Evolutionary conservation across 2,888 invertebrate genomes (phyloP).

Genomic region (Sipha maydis): DNA sequence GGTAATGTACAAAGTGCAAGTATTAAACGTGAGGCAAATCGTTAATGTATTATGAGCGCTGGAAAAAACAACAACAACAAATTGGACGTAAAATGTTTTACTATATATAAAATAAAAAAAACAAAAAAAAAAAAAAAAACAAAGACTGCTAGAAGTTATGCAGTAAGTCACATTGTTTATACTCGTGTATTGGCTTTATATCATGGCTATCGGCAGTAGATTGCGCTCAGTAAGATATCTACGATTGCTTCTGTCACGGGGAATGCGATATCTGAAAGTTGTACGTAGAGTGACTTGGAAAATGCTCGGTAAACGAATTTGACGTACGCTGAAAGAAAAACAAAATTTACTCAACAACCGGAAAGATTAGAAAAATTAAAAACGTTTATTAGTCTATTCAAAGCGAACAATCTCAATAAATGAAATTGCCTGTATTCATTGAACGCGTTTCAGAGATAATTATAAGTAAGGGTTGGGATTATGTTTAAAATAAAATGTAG

Average conservation of each 20-base stretch:
- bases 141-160: not conserved
- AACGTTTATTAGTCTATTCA: too few species aligned
- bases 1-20: too few species aligned
- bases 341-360: conserved; percentile 52
- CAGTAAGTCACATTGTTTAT: not conserved
- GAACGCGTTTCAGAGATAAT: too few species aligned
- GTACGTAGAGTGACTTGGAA: conserved; percentile 49
- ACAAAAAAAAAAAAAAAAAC: conserved; percentile 17
- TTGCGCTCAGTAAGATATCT: not conserved
- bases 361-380: conserved; percentile 11
- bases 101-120: conserved; percentile 18
- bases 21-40: conserved; percentile 1
- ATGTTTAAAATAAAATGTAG: too few species aligned
- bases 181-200: not conserved
- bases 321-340: conserved; percentile 58
- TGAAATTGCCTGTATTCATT: too few species aligned
- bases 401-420: too few species aligned
- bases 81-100: conserved; percentile 24
- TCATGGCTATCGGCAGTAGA: conserved; percentile 4
- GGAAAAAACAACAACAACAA: conserved; percentile 24
- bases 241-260: conserved; percentile 38
- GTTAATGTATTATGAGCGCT: not conserved
- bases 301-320: conserved; percentile 47
- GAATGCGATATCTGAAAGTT: conserved; percentile 47
- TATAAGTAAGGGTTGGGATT: too few species aligned